Percentiles rank a stretch among this genome's conserved stretches.
phyloP scores from a whole-genome alignment of 2,797 vertebrate genomes.

The Prionace glauca region DNA sequence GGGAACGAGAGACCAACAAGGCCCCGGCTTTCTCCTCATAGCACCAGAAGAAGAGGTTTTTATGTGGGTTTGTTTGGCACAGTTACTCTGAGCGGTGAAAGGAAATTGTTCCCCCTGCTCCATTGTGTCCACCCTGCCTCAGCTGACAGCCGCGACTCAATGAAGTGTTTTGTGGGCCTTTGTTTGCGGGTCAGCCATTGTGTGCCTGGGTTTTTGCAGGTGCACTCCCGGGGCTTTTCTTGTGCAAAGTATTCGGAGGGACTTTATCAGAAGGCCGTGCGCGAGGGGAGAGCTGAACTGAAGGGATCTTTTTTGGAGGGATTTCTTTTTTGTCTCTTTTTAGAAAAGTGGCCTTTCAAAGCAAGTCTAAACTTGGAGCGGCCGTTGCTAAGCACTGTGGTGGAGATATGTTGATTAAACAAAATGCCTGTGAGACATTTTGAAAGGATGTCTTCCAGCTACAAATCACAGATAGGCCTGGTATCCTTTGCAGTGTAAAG shows the following conservation, averaged over 20 bases:
- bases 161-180: constrained; percentile 1
- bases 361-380: constrained; percentile 10
- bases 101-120: background rate
- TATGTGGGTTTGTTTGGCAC: background rate
- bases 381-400: background rate
- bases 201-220: background rate
- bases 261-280: background rate
- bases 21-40: background rate
- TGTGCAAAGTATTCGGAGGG: constrained; percentile 2
- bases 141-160: background rate
- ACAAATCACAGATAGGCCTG: background rate
- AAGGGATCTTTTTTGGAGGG: background rate
- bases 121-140: background rate
- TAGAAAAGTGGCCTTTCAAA: constrained; percentile 31
- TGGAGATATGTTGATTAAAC: constrained; percentile 11
- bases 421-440: background rate
- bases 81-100: background rate
- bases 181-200: background rate
- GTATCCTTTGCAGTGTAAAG: background rate
- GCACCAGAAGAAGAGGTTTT: background rate
- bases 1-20: background rate
- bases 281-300: background rate
- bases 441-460: background rate
- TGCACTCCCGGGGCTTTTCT: background rate
- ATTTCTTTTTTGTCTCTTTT: background rate